phyloP scores from a whole-genome alignment of 2,888 invertebrate genomes.

The Drosophila mulleri region DNA sequence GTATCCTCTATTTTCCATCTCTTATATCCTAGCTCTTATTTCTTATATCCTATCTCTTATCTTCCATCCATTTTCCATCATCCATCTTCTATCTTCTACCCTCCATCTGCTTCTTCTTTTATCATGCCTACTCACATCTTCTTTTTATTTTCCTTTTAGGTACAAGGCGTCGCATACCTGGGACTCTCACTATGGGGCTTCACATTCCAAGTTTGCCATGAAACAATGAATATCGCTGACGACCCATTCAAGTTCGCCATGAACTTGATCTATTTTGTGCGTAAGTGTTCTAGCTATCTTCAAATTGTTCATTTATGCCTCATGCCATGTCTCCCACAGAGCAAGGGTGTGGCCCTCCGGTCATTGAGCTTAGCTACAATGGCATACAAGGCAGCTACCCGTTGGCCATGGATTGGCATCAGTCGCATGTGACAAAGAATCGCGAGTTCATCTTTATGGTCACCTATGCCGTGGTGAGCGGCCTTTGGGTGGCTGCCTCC shows the following conservation, averaged over 20 bases:
- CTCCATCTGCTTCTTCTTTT: background rate
- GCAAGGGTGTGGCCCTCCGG: slow-evolving; percentile 68
- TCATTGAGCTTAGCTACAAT: background rate
- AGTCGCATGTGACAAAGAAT: slow-evolving; percentile 67
- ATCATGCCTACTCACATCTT: background rate
- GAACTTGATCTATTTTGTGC: slow-evolving; percentile 78
- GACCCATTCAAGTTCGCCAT: slow-evolving; percentile 79
- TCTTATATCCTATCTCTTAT: no score
- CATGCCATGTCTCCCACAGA: slow-evolving; percentile 48
- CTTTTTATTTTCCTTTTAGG: slow-evolving; percentile 45
- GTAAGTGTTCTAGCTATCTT: slow-evolving; percentile 53
- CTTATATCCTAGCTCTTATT: background rate
- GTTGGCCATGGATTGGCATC: slow-evolving; percentile 69
- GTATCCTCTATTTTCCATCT: background rate
- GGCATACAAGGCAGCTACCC: background rate
- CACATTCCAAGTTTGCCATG: slow-evolving; percentile 66
- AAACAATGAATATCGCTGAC: slow-evolving; percentile 52
- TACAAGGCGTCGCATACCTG: slow-evolving; percentile 78
- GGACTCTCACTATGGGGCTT: slow-evolving; percentile 82
- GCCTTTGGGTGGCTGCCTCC: slow-evolving; percentile 81
- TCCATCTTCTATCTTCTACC: background rate
- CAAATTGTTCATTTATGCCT: background rate
- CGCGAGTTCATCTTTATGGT: slow-evolving; percentile 80
- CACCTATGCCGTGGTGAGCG: slow-evolving; percentile 76
- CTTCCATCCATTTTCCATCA: background rate